Conservation (phyloP, 2,113 vertebrate genomes). For the Rousettus leschenaultii region DNA sequence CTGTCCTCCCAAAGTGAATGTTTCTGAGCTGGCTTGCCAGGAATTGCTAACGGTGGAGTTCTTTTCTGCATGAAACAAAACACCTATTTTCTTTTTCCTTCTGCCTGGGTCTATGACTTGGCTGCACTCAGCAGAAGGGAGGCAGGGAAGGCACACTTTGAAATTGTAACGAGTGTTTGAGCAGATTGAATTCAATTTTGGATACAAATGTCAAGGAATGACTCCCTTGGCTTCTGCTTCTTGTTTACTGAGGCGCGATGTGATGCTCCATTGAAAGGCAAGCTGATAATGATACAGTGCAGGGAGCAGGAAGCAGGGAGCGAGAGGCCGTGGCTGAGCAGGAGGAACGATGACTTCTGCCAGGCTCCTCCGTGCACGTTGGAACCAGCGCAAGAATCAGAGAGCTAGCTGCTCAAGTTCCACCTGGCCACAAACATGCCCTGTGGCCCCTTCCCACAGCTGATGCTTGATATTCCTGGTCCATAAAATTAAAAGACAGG, state of each 20-base stretch:
- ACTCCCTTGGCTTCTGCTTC: background rate
- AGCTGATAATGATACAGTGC: background rate
- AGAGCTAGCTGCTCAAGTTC: background rate
- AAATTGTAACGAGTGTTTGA: conserved; percentile 51
- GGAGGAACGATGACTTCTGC: background rate
- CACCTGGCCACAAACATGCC: background rate
- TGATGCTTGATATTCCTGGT: background rate
- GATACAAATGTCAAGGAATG: conserved; percentile 54
- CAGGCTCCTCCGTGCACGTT: background rate
- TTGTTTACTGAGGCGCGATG: background rate
- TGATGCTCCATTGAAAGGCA: background rate
- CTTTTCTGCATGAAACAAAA: conserved; percentile 6
- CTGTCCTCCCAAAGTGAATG: background rate
- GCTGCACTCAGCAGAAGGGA: background rate
- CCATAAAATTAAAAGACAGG: background rate
- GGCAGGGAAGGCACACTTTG: conserved; percentile 5
- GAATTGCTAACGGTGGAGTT: background rate
- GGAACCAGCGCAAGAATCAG: background rate
- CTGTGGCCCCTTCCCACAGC: background rate
- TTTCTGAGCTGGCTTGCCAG: background rate
- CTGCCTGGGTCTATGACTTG: background rate
- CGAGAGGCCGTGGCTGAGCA: background rate
- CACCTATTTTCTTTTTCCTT: background rate
- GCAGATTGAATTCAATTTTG: conserved; percentile 28
- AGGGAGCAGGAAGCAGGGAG: background rate